A percentile compares a stretch with the other conserved stretches of the same genome.
Evolutionary conservation across 2,888 invertebrate genomes (phyloP).

Genomic region (Acanthoscelides obtectus): DNA sequence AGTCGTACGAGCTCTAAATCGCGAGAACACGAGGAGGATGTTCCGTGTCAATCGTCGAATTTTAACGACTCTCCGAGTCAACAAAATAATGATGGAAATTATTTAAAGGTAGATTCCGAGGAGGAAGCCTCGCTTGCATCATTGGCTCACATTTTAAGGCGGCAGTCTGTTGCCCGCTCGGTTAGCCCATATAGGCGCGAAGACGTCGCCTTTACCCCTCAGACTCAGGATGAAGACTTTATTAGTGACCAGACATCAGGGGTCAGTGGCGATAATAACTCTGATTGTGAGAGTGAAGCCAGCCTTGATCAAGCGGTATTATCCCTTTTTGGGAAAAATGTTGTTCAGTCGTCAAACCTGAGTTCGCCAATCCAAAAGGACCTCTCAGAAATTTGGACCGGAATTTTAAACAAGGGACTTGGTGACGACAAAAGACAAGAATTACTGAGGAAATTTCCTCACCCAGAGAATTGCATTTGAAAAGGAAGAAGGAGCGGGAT

Average conservation of each 20-base stretch:
- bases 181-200: background rate
- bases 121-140: no score
- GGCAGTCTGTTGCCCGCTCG: background rate
- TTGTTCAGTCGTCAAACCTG: background rate
- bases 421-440: slow-evolving; percentile 1
- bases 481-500: slow-evolving; percentile 5
- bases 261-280: no score
- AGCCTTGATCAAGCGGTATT: no score
- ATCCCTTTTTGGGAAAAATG: no score
- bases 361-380: background rate
- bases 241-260: background rate
- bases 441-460: slow-evolving; percentile 5
- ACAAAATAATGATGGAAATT: background rate
- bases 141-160: no score
- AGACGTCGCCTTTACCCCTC: background rate
- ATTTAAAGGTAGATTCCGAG: background rate
- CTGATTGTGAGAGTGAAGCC: no score
- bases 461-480: slow-evolving; percentile 5
- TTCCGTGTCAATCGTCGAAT: no score
- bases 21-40: no score
- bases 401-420: slow-evolving; percentile 5
- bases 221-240: background rate
- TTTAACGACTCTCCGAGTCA: no score
- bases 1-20: background rate
- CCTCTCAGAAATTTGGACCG: slow-evolving; percentile 4